These are phyloP conservation scores for Hypotaenidia okinawae DNA, from an alignment of 2,797 vertebrate species.

Conservation along the genomic window DNA sequence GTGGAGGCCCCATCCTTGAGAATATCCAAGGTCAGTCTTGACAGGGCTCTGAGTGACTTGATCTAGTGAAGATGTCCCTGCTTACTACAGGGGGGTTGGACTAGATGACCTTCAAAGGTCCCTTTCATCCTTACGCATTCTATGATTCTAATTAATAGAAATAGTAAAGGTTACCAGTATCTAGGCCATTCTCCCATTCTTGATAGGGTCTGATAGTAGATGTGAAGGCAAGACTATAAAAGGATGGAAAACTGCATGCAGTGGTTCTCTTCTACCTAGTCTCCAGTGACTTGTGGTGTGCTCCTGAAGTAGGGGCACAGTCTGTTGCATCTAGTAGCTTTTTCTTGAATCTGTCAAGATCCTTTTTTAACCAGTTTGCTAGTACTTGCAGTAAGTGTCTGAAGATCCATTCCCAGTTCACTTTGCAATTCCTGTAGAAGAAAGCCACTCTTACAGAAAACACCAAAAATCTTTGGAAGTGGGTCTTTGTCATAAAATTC, in stretches of 20 bases:
- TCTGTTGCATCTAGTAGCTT: background rate
- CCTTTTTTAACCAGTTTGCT: background rate
- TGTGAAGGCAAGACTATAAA: background rate
- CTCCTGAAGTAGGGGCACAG: background rate
- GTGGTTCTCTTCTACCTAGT: accelerated
- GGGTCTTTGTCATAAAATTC: background rate
- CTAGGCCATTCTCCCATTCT: background rate
- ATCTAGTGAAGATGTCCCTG: too few species aligned
- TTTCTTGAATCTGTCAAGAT: background rate
- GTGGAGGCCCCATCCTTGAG: too few species aligned
- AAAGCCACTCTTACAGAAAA: background rate
- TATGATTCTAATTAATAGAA: background rate
- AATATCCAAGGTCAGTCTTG: too few species aligned
- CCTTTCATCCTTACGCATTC: too few species aligned
- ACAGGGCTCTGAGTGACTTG: too few species aligned
- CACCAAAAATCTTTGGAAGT: background rate
- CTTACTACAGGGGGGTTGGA: too few species aligned
- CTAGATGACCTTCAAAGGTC: too few species aligned
- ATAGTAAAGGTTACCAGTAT: background rate
- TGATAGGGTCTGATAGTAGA: background rate
- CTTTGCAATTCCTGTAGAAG: accelerated
- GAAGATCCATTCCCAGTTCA: background rate
- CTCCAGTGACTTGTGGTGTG: background rate
- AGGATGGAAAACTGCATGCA: background rate
- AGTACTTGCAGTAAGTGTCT: background rate